A percentile compares a stretch with the other conserved stretches of the same genome.
Evolutionary conservation across 1,140 invertebrate species (phyloP).

Genomic region (Pogonus chalceus): DNA sequence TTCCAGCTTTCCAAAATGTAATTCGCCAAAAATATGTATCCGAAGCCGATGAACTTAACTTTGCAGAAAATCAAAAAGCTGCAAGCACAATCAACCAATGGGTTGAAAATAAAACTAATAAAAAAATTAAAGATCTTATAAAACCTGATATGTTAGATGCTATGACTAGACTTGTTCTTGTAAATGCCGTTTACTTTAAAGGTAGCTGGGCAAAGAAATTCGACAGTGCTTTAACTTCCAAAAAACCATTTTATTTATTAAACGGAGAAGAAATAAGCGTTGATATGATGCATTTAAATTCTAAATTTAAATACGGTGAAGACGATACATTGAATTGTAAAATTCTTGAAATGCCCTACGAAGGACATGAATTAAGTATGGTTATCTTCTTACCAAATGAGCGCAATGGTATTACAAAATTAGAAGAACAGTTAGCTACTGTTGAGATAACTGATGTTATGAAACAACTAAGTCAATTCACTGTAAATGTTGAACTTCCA

Average conservation of each 20-base stretch:
- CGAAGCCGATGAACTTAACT: conserved; percentile 44
- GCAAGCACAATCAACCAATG: conserved; percentile 54
- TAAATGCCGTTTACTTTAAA: conserved; percentile 84
- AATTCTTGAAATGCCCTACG: conserved; percentile 47
- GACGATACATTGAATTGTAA: conserved; percentile 40
- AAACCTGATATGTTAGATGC: conserved; percentile 40
- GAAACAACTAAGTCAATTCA: conserved; percentile 16
- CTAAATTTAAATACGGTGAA: conserved; percentile 40
- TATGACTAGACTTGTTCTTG: conserved; percentile 53
- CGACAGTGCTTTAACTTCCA: conserved; percentile 31
- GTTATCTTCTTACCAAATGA: conserved; percentile 57
- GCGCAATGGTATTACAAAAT: conserved; percentile 39
- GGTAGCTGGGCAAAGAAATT: conserved; percentile 55
- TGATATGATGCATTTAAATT: conserved; percentile 51
- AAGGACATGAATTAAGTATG: conserved; percentile 47
- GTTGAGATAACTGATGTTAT: conserved; percentile 23
- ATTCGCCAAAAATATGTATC: conserved; percentile 41
- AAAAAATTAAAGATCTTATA: conserved; percentile 61
- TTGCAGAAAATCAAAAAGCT: conserved; percentile 31
- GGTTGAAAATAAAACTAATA: conserved; percentile 62
- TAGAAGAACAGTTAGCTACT: conserved; percentile 26
- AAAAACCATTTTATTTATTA: conserved; percentile 38
- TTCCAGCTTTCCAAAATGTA: conserved; percentile 35
- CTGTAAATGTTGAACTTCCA: conserved; percentile 42
- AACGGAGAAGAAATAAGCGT: conserved; percentile 38